phyloP scores from a whole-genome alignment of 2,797 vertebrate genomes.

The Enteromius paludinosus region DNA sequence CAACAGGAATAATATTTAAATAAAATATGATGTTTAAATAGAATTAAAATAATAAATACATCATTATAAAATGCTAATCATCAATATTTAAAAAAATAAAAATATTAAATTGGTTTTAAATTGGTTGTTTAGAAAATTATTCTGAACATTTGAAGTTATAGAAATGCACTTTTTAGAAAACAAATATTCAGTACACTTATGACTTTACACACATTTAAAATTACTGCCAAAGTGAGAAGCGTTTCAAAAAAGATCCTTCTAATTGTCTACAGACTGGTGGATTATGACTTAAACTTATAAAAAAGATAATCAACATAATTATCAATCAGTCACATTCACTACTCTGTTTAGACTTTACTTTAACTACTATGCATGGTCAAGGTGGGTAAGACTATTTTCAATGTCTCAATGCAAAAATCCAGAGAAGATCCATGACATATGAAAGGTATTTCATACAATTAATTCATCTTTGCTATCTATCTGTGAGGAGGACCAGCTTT shows the following conservation, averaged over 20 bases:
- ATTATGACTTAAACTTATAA: neutral
- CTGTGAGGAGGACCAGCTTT: conserved; percentile 1
- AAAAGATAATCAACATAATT: no score
- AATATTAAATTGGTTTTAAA: neutral
- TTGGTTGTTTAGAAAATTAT: neutral
- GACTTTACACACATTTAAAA: neutral
- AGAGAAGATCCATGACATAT: neutral
- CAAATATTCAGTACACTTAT: neutral
- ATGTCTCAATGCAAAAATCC: neutral
- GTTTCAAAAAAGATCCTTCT: neutral
- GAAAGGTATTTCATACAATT: neutral
- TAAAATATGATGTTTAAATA: neutral
- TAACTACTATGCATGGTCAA: neutral
- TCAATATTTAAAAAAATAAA: neutral
- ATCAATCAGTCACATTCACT: neutral
- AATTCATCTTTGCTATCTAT: neutral
- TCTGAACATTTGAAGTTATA: neutral
- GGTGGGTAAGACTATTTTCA: neutral
- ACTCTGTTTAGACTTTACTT: neutral
- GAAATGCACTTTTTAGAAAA: neutral
- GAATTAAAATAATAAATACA: neutral
- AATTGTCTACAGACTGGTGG: neutral
- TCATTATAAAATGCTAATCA: no score
- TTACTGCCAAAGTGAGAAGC: neutral
- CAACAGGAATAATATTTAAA: neutral